Percentiles rank a stretch among this genome's conserved stretches.
These are phyloP conservation scores for Muscicapa striata DNA, from an alignment of 2,797 vertebrate species.

Conservation along the genomic window DNA sequence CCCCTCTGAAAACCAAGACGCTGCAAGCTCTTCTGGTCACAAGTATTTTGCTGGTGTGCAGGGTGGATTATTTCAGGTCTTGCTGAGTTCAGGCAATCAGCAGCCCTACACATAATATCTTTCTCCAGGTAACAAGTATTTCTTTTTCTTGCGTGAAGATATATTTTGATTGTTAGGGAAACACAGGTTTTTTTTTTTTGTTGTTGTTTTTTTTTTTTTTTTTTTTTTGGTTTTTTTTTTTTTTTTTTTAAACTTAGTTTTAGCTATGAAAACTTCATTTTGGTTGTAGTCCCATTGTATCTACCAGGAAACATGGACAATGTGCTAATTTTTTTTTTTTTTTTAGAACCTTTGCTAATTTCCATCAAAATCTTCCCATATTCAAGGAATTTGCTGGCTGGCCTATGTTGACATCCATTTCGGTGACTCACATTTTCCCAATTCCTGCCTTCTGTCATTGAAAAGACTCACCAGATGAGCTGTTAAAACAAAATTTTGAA, in stretches of 20 bases:
- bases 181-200: neutral
- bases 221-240: neutral
- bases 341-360: neutral
- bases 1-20: neutral
- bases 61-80: neutral
- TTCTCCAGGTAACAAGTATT: neutral
- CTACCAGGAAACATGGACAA: neutral
- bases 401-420: neutral
- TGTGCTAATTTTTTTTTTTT: neutral
- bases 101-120: neutral
- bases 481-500: neutral
- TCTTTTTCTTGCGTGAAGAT: neutral
- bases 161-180: neutral
- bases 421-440: neutral
- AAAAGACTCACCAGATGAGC: neutral
- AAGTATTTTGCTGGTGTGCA: neutral
- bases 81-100: neutral
- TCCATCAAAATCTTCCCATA: neutral
- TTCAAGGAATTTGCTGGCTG: neutral
- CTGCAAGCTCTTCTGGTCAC: neutral
- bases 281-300: neutral
- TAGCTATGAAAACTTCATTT: neutral
- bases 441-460: neutral
- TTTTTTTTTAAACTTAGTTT: neutral
- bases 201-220: neutral